Evolutionary conservation across 2,113 vertebrate species (phyloP), one percentile per base, ranked within the genome.

Genomic region (Pithys albifrons): DNA sequence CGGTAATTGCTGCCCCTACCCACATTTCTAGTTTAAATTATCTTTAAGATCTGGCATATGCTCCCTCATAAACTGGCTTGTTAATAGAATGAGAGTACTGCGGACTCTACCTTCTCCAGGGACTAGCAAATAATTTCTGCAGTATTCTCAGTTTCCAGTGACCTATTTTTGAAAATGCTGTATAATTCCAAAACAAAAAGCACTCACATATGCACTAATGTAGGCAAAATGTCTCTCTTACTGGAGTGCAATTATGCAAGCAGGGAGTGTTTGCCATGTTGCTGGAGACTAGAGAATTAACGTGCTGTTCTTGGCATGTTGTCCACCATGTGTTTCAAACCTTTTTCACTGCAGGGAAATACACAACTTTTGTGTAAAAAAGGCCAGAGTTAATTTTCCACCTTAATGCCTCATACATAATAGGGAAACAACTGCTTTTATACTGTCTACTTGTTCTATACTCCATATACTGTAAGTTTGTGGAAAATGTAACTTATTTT

Each of bases 81-180:
- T 93, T 97, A 90, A 74, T 74, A 79, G 82, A 93, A 71, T 79
- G 70, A 88, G 27, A 80, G 48, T 88, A 71, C 29, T 80, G 64
- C 85, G 88, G 75, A 67, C 79, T 85, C 20, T 77, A 5, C 43
- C 48, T 94, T 96, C 75, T 88, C 95, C 31, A 77, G 91, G 92
- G 91, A 90, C 64, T 59, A 90, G 71, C 93, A 94, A 88, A 94
- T 90, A 7, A 97, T 93, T 97, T 96, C 72, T 95, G 64, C 55
- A 93, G 39, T 80, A 88, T 78, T 95, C 66, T 82, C 29, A 57
- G 65, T 92, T 97, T 92, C 87, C 65, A 87, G 73, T 95, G 89
- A 86, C 80, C 37, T 94, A 35, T 94, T 91, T 93, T 88, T 89
- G 46, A 89, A 95, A 91, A 91, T 91, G 37, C 37, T 84, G 27